Percentiles rank a stretch among this genome's conserved stretches.
These are phyloP conservation scores for Drosophila pseudotakahashii DNA, from an alignment of 2,888 invertebrate species.

Conservation along the genomic window DNA sequence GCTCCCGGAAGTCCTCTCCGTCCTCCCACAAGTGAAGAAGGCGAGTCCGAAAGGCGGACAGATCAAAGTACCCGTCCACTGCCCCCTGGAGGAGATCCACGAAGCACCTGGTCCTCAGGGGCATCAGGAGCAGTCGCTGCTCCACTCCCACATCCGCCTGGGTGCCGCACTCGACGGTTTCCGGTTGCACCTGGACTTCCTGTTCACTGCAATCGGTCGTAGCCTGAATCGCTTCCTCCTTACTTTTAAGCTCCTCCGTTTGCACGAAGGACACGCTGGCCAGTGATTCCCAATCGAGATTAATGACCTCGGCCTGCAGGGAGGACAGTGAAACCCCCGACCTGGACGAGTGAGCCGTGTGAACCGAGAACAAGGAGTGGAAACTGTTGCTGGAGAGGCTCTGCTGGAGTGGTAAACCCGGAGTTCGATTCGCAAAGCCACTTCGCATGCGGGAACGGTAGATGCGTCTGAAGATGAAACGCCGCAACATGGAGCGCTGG, in stretches of 20 bases:
- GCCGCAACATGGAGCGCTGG: slow-evolving; percentile 40
- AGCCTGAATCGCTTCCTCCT: slow-evolving; percentile 40
- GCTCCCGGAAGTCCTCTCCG: slow-evolving; percentile 70
- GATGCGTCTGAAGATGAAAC: slow-evolving; percentile 47
- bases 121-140: slow-evolving; percentile 55
- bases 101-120: slow-evolving; percentile 59
- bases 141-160: slow-evolving; percentile 71
- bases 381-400: slow-evolving; percentile 67
- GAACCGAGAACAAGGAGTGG: slow-evolving; percentile 55
- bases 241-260: slow-evolving; percentile 40
- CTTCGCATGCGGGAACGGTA: slow-evolving; percentile 54
- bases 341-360: slow-evolving; percentile 40
- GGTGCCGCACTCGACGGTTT: slow-evolving; percentile 50
- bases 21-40: slow-evolving; percentile 67
- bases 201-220: slow-evolving; percentile 42
- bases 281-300: slow-evolving; percentile 23
- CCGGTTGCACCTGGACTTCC: slow-evolving; percentile 39
- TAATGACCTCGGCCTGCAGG: slow-evolving; percentile 29
- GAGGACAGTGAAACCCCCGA: slow-evolving; percentile 8
- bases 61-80: slow-evolving; percentile 12
- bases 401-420: slow-evolving; percentile 13
- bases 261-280: slow-evolving; percentile 50
- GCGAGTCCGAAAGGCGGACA: slow-evolving; percentile 47
- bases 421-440: not conserved
- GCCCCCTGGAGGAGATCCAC: slow-evolving; percentile 55